phyloP scores from a whole-genome alignment of 2,888 invertebrate genomes.

The Acanthosoma haemorrhoidale region DNA sequence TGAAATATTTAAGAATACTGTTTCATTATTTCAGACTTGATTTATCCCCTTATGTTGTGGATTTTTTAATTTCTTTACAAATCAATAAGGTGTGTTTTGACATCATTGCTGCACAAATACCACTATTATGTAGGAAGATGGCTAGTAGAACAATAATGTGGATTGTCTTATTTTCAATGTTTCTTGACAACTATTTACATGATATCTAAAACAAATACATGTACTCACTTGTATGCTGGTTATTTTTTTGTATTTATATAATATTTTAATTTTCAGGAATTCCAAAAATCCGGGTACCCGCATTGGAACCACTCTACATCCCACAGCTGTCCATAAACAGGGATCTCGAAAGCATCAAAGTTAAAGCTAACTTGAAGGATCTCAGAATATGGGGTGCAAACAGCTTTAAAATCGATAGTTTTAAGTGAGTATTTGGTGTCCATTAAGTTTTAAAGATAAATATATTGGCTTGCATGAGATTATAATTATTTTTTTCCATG shows the following conservation, averaged over 20 bases:
- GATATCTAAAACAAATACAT: background rate
- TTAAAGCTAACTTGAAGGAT: slow-evolving; percentile 55
- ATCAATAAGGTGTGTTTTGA: no score
- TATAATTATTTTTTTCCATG: no score
- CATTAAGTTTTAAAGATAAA: no score
- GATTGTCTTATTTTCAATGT: no score
- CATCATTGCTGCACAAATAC: no score
- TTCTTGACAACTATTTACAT: background rate
- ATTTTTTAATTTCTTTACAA: no score
- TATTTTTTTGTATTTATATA: background rate
- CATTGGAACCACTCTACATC: slow-evolving; percentile 75
- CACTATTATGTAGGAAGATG: no score
- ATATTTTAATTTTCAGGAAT: slow-evolving; percentile 54
- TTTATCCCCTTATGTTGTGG: no score
- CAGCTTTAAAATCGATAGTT: slow-evolving; percentile 67
- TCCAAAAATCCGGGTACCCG: slow-evolving; percentile 62
- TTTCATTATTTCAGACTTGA: no score
- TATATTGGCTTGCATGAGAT: no score
- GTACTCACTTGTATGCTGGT: background rate
- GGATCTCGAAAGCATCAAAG: slow-evolving; percentile 49
- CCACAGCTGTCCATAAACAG: slow-evolving; percentile 64
- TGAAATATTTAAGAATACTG: no score
- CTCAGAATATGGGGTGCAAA: slow-evolving; percentile 74
- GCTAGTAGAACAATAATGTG: no score
- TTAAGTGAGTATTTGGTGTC: slow-evolving; percentile 59